phyloP scores from a whole-genome alignment of 2,113 vertebrate genomes.

The Jacana jacana region DNA sequence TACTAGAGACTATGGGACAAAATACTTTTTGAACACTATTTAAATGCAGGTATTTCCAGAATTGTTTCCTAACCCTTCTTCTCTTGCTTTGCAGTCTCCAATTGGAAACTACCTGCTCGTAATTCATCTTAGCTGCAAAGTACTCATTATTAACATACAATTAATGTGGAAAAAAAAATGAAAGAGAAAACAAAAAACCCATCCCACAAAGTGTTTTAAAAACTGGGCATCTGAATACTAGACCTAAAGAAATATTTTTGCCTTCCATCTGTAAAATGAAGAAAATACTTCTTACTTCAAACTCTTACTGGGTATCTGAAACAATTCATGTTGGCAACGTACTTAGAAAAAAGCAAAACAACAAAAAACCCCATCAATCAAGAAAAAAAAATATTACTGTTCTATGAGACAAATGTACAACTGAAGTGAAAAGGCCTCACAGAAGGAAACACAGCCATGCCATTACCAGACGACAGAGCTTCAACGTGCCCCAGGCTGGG shows the following conservation, averaged over 20 bases:
- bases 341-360: not conserved
- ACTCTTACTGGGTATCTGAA: not conserved
- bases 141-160: not conserved
- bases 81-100: not conserved
- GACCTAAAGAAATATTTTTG: not conserved
- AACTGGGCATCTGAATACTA: not conserved
- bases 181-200: not conserved
- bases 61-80: not conserved
- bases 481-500: not conserved
- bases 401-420: not conserved
- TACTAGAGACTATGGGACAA: not conserved
- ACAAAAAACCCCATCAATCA: not conserved
- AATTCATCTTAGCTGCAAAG: not conserved
- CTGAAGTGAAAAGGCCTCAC: not conserved
- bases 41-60: not conserved
- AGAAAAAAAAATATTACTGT: not conserved
- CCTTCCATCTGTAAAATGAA: not conserved
- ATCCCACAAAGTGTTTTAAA: not conserved
- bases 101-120: not conserved
- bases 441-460: accelerated
- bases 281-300: not conserved
- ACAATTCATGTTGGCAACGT: not conserved
- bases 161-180: not conserved
- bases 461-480: not conserved
- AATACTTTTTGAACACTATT: not conserved